Base-by-base conservation (phyloP, 2,888 invertebrate genomes). In the Carpatolechia fugitivella region DNA sequence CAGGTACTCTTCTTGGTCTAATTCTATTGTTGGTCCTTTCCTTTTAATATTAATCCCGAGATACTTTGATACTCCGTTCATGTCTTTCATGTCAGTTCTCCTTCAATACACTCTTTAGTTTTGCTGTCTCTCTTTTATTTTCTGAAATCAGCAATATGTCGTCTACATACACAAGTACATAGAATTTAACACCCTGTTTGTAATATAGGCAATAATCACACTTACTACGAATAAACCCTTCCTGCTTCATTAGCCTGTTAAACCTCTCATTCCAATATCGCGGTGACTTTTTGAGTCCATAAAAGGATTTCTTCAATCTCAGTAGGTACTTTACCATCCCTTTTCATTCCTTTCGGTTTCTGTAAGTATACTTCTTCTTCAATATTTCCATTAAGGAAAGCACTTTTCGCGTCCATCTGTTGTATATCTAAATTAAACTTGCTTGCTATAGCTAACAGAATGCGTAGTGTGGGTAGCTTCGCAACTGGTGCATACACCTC, bases 131-230 rank as follows among this genome's bases (percentile, higher is more conserved):
- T 6, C n/a, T 46, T 24, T 53, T 14, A 38, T 38, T 14, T 16
- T 38, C 38, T 38, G 38, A n/a, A 3, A 38, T 16, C 14, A 52
- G 36, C 30, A 55, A n/a, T 0, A 57, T 30, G 16, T 58, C 58
- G 52, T 58, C 55, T 0, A 58, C 55, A 53, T 52, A 55, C 10
- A 57, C n/a, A 1, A 55, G 16, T 8, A 57, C 44, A 48, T 38
- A 38, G 16, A 38, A 38, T 16, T 38, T 38, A 14, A 38, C 16
- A 7, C 16, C 38, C 8, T 14, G 16, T 14, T 38, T 38, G 38
- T 38, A 38, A 14, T 49, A 51, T 20, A 52, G 29, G 31, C 36
- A 52, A 30, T 33, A 52, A 8, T 52, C 51, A 24, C 51, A 18
- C 11, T 38, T 24, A 24, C 41, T 41, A 20, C 41, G 29, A 29